Evolutionary conservation across 2,888 invertebrate species (phyloP), one percentile per base, ranked within the genome.

Genomic region (Ptychoptera contaminata): DNA sequence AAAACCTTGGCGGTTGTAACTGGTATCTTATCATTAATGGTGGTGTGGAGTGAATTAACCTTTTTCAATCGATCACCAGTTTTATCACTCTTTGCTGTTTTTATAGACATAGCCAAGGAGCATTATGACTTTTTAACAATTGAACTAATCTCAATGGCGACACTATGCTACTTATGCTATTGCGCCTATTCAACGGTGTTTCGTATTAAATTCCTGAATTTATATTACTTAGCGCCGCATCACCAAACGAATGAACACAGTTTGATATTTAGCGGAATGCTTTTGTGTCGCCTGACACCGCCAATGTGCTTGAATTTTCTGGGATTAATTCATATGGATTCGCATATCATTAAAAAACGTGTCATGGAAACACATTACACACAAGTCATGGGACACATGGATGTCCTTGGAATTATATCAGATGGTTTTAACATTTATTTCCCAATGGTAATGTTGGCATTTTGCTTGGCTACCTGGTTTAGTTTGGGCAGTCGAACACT

Each of bases 361-460:
- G 72, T 84, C 37, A 70, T 82, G 67, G 96, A 88, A 68, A 97
- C 97, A 0, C 82, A 87, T 55, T 98, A 97, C 58, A 98, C 97
- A 0, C 83, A 87, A 77, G 87, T 96, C 54, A 98, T 98, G 97
- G 98, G 98, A 0, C 97, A 98, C 62, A 91, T 98, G 93, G 96
- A 97, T 65, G 93, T 98, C 1, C 81, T 99, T 45, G 83, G 87
- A 29, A 88, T 98, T 48, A 87, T 98, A 52, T 86, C 96, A 0
- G 87, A 94, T 62, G 97, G 97, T 8, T 97, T 99, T 70, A 98
- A 98, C 68, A 85, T 99, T 45, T 99, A 98, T 68, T 94, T 99
- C 65, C 98, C 98, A 1, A 96, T 97, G 78, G 79, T 88, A 47
- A 94, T 99, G 61, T 75, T 97, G 47, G 75, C 83, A 37, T 80